These are phyloP conservation scores for Microctenopoma stevenorrisi DNA, from an alignment of 2,797 vertebrate species.

Conservation along the genomic window DNA sequence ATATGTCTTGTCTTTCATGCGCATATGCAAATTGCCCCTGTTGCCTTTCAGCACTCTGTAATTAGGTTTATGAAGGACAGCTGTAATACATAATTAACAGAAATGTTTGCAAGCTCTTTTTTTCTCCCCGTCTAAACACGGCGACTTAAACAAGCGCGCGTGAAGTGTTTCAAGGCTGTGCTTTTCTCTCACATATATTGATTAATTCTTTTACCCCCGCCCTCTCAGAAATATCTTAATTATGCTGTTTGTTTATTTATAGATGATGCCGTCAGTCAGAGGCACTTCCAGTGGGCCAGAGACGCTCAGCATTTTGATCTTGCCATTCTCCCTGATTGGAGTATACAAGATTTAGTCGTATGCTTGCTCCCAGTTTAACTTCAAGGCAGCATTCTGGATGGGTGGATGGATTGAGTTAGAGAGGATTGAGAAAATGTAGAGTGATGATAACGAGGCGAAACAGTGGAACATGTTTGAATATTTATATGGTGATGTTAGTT, in stretches of 20 bases:
- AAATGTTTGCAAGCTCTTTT: constrained; percentile 93
- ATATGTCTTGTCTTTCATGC: constrained; percentile 97
- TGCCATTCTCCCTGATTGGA: constrained; percentile 60
- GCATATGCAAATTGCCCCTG: constrained; percentile 93
- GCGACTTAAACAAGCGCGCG: constrained; percentile 86
- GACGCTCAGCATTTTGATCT: constrained; percentile 66
- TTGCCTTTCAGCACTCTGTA: constrained; percentile 99
- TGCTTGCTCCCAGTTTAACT: constrained; percentile 68
- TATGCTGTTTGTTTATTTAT: constrained; percentile 76
- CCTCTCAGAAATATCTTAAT: constrained; percentile 68
- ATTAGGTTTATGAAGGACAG: constrained; percentile 99
- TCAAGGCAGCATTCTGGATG: constrained; percentile 68
- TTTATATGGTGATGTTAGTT: constrained; percentile 80
- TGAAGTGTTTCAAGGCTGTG: constrained; percentile 63
- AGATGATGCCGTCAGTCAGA: constrained; percentile 66
- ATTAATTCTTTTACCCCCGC: constrained; percentile 52
- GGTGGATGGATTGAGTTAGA: constrained; percentile 71
- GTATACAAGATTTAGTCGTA: constrained; percentile 60
- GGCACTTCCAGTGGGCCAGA: constrained; percentile 47
- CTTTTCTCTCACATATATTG: constrained; percentile 67
- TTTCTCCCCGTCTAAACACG: constrained; percentile 75
- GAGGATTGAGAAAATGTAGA: constrained; percentile 69
- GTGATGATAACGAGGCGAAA: constrained; percentile 74
- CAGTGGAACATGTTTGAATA: constrained; percentile 79
- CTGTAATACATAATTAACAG: constrained; percentile 99